These are phyloP conservation scores for Porites evermanni DNA, from an alignment of 92 coral and sea anemone genomes.

Conservation along the genomic window DNA sequence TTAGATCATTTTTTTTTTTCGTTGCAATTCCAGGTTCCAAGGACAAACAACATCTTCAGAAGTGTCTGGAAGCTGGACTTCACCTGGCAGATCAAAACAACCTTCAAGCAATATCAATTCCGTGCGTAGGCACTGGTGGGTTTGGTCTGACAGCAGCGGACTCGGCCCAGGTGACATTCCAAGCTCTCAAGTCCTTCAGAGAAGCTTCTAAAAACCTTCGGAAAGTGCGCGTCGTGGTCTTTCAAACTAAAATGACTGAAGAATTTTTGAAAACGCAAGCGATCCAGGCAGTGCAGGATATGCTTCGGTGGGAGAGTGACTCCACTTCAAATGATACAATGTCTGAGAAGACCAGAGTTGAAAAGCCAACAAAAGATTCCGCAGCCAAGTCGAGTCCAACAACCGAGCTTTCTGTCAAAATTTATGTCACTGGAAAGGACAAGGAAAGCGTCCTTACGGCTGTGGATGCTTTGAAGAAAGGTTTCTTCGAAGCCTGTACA, in stretches of 20 bases:
- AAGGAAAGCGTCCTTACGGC: constrained; percentile 22
- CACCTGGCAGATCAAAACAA: constrained; percentile 22
- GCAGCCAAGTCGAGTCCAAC: not conserved
- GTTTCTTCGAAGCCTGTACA: constrained; percentile 62
- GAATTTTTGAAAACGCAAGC: not conserved
- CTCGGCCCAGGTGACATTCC: constrained; percentile 45
- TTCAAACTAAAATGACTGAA: not conserved
- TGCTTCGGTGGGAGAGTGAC: not conserved
- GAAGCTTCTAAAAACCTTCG: not conserved
- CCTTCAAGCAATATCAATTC: constrained; percentile 29
- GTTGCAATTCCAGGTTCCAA: constrained; percentile 20
- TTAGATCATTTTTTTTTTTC: too few species aligned
- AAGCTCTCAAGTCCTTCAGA: constrained; percentile 30
- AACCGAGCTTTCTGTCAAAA: not conserved
- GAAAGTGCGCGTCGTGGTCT: constrained; percentile 3
- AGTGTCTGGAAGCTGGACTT: constrained; percentile 32
- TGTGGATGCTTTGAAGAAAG: constrained; percentile 31
- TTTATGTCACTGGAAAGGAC: constrained; percentile 24
- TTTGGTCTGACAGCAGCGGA: constrained; percentile 35
- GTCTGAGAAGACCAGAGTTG: not conserved
- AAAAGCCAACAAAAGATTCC: not conserved
- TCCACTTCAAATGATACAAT: not conserved
- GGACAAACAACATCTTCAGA: constrained; percentile 30
- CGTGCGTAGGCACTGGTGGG: constrained; percentile 38
- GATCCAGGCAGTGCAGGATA: not conserved